Conservation (phyloP, 2,888 invertebrate species). For the Alitta virens region DNA sequence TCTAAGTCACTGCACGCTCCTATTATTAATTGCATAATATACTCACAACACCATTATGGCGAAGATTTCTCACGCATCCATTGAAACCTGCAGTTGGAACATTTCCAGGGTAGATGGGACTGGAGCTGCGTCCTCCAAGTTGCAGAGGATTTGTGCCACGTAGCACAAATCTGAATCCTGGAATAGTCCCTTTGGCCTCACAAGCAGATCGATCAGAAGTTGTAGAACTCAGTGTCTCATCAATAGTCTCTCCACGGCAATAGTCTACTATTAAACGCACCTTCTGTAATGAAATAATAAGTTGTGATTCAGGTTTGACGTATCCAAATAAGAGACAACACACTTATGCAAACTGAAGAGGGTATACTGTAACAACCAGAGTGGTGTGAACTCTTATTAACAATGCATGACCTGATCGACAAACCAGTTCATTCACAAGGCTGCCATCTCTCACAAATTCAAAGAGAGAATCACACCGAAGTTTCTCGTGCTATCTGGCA, state of each 20-base stretch:
- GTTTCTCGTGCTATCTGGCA: no score
- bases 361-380: no score
- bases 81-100: constrained; percentile 70
- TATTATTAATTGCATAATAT: no score
- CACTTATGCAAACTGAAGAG: no score
- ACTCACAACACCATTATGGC: constrained; percentile 74
- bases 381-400: no score
- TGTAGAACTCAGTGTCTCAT: constrained; percentile 72
- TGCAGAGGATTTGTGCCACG: constrained; percentile 93
- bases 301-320: no score
- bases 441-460: no score
- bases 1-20: no score
- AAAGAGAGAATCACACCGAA: no score
- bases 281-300: constrained; percentile 61
- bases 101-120: constrained; percentile 11
- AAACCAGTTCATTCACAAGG: no score
- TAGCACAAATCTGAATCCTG: constrained; percentile 91
- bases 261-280: constrained; percentile 77
- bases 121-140: constrained; percentile 71
- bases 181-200: constrained; percentile 81
- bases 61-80: constrained; percentile 92
- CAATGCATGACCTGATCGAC: no score
- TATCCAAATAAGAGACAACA: no score
- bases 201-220: constrained; percentile 86
- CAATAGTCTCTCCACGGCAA: constrained; percentile 59